Conservation (phyloP, 2,888 invertebrate genomes). For the Idaea biselata region DNA sequence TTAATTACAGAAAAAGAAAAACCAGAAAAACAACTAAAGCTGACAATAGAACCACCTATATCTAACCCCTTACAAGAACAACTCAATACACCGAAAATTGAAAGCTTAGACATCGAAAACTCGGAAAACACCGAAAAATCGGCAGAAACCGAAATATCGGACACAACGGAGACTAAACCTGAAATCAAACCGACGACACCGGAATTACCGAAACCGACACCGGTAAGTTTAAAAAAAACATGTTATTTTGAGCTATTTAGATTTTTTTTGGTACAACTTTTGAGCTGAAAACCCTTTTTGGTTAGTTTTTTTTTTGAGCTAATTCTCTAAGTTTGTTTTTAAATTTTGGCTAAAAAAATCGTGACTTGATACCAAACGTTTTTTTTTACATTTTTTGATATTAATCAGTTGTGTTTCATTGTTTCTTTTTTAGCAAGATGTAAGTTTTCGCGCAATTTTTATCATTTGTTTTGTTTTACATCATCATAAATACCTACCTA, state of each 20-base stretch:
- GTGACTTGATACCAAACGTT: not conserved
- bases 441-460: not conserved
- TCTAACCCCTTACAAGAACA: slow-evolving; percentile 39
- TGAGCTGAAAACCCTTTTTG: slow-evolving; percentile 20
- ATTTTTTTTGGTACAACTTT: not conserved
- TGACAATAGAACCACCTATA: slow-evolving; percentile 36
- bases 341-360: not conserved
- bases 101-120: slow-evolving; percentile 6
- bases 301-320: slow-evolving; percentile 32
- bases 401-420: not conserved
- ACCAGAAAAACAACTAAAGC: slow-evolving; percentile 42
- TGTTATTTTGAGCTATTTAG: slow-evolving; percentile 11
- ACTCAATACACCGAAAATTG: not conserved
- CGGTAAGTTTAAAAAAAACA: slow-evolving; percentile 44
- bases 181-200: slow-evolving; percentile 38
- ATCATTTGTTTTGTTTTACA: not conserved
- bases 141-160: not conserved
- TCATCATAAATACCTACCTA: not conserved
- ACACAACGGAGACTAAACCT: not conserved
- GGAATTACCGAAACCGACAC: slow-evolving; percentile 69
- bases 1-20: slow-evolving; percentile 34
- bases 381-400: not conserved
- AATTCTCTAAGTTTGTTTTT: slow-evolving; percentile 24
- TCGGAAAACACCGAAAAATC: slow-evolving; percentile 6
- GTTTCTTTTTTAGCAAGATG: not conserved